Base-by-base conservation (phyloP, 2,113 vertebrate genomes). In the Mandrillus leucophaeus region DNA sequence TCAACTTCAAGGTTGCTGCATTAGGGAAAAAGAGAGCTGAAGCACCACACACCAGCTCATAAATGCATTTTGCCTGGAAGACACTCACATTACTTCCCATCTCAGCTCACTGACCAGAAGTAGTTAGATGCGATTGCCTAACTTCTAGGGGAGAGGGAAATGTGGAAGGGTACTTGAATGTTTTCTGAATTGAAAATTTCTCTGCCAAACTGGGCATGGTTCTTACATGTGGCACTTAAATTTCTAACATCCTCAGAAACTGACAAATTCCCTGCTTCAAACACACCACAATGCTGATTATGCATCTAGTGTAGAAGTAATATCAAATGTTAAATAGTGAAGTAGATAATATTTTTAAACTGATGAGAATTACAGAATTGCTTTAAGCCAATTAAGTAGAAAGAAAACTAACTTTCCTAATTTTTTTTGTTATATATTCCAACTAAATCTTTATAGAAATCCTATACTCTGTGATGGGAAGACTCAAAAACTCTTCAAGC, bases 161-260 rank as follows among this genome's bases (percentile, higher is more conserved):
- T 45, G 38, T 57, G 40, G 10, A 27, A 48, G 1, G 90, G 48
- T 32, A 72, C 20, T 70, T 90, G 52, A 66, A 87, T 75, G 80
- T 84, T 93, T 68, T 96, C 25, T 59, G 13, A 90, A 83, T 4
- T 88, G 25, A 79, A 75, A 78, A 84, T 80, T 22, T 75, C 43
- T 90, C 68, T n/a, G 5, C 32, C 32, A 68, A 45, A 73, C 32
- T 55, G 40, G 40, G 18, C 13, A 40, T 83, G 6, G 2, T 81
- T 79, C 64, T 75, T 83, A 45, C 40, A 76, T 45, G 12, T 45
- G 38, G 1, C 17, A 80, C 25, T 75, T 90, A 35, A 0, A 93
- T n/a, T 94, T 75, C 27, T 72, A 89, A 89, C 11, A 87, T 40
- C 13, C 40, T 86, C 27, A 89, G 72, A 97, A 96, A 86, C 40